These are phyloP conservation scores for Lissocephala sabroskyi DNA, from an alignment of 2,888 invertebrate genomes.

Conservation along the genomic window DNA sequence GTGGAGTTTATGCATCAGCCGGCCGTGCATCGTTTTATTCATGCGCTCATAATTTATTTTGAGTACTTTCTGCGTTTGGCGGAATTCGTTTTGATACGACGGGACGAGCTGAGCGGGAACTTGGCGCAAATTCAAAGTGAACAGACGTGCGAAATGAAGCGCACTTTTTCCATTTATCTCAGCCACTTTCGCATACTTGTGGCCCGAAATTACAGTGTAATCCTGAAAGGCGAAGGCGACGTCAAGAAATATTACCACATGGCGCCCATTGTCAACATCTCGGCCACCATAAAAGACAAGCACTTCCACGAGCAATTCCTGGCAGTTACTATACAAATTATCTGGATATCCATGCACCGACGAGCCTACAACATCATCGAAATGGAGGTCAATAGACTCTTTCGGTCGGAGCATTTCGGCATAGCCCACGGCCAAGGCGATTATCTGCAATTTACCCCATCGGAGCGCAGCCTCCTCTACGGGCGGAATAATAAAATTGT, in stretches of 20 bases:
- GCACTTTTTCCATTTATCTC: constrained; percentile 58
- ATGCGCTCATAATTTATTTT: constrained; percentile 68
- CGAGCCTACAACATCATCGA: constrained; percentile 64
- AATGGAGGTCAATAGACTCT: constrained; percentile 68
- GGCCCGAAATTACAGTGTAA: constrained; percentile 68
- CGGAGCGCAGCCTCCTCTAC: constrained; percentile 61
- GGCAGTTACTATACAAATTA: constrained; percentile 60
- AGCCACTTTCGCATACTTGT: constrained; percentile 60
- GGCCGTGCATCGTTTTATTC: constrained; percentile 56
- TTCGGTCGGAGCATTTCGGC: constrained; percentile 69
- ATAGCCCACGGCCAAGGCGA: constrained; percentile 42
- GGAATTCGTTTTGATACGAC: constrained; percentile 66
- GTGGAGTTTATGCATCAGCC: constrained; percentile 64
- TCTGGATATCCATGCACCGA: constrained; percentile 69
- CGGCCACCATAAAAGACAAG: constrained; percentile 54
- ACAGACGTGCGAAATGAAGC: constrained; percentile 60
- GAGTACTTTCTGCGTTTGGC: constrained; percentile 68
- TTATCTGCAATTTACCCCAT: constrained; percentile 39
- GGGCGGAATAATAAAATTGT: constrained; percentile 59
- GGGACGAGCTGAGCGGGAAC: constrained; percentile 62
- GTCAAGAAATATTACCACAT: constrained; percentile 65
- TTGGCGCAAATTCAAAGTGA: constrained; percentile 59
- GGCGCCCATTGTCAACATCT: constrained; percentile 56
- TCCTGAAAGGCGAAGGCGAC: constrained; percentile 58
- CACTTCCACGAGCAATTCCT: constrained; percentile 65